Percentiles rank a stretch among this genome's conserved stretches.
These are phyloP conservation scores for Tapirus terrestris DNA, from an alignment of 2,113 vertebrate species.

Conservation along the genomic window DNA sequence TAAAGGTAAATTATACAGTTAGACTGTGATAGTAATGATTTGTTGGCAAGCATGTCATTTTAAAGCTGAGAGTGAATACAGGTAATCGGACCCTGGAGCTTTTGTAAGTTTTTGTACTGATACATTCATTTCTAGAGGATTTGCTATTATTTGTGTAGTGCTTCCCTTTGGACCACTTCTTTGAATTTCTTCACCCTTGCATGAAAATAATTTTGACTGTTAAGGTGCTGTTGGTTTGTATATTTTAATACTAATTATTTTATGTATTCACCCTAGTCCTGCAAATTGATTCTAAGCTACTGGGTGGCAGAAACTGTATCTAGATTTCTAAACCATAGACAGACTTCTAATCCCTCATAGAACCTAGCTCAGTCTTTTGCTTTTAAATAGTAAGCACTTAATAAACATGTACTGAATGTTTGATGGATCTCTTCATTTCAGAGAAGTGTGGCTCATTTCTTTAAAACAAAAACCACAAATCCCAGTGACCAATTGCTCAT, in stretches of 20 bases:
- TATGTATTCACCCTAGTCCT: neutral
- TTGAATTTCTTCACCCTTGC: neutral
- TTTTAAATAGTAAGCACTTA: conserved; percentile 20
- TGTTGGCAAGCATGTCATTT: neutral
- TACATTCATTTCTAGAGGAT: neutral
- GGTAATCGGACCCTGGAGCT: neutral
- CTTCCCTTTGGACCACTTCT: neutral
- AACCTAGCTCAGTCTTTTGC: neutral
- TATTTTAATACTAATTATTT: conserved; percentile 31
- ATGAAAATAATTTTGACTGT: neutral
- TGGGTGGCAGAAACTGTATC: neutral
- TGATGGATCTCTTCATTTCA: conserved; percentile 4
- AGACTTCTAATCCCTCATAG: neutral
- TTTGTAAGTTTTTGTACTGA: neutral
- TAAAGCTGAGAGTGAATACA: neutral
- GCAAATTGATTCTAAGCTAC: conserved; percentile 19
- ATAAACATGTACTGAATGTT: neutral
- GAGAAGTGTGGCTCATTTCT: neutral
- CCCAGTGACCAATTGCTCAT: neutral
- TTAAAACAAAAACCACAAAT: neutral
- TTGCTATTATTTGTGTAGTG: neutral
- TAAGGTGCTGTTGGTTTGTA: neutral
- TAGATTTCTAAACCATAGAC: neutral
- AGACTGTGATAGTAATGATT: neutral
- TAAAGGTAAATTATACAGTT: neutral